Evolutionary conservation across 2,113 vertebrate species (phyloP).

Genomic region (Chrysemys picta): DNA sequence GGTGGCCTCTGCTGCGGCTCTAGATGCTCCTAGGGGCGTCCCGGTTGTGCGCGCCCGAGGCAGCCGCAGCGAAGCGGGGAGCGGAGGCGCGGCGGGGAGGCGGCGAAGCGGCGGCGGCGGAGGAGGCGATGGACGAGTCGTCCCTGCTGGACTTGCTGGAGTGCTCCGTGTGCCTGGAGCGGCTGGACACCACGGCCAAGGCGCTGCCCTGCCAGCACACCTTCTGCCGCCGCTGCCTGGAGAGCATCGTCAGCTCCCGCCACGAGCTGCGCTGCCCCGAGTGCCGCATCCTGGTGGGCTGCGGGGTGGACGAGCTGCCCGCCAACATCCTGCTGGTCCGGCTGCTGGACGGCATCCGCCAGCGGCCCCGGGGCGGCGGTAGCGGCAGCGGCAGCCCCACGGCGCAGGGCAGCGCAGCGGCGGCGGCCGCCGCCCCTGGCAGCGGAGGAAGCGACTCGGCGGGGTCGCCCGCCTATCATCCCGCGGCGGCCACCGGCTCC

Average conservation of each 20-base stretch:
- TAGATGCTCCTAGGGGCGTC: background rate
- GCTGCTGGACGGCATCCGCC: slow-evolving; percentile 92
- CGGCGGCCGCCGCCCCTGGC: slow-evolving; percentile 74
- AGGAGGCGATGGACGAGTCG: slow-evolving; percentile 91
- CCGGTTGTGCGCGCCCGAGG: slow-evolving; percentile 42
- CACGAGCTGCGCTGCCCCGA: slow-evolving; percentile 95
- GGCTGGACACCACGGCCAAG: slow-evolving; percentile 93
- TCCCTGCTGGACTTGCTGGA: slow-evolving; percentile 94
- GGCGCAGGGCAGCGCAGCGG: background rate
- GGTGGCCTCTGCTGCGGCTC: slow-evolving; percentile 21
- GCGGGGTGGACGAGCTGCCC: slow-evolving; percentile 93
- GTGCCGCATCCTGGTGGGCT: slow-evolving; percentile 95
- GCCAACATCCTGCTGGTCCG: slow-evolving; percentile 94
- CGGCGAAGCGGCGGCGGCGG: slow-evolving; percentile 1
- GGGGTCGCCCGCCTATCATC: slow-evolving; percentile 31
- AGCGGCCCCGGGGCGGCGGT: slow-evolving; percentile 84
- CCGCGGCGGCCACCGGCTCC: slow-evolving; percentile 21
- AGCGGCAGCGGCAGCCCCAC: slow-evolving; percentile 45
- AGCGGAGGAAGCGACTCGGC: slow-evolving; percentile 38
- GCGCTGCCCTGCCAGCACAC: slow-evolving; percentile 97
- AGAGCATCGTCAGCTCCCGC: slow-evolving; percentile 94
- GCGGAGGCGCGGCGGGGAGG: slow-evolving; percentile 32
- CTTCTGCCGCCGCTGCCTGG: slow-evolving; percentile 96
- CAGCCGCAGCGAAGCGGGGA: slow-evolving; percentile 34
- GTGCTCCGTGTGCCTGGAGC: slow-evolving; percentile 96